A percentile compares a stretch with the other conserved stretches of the same genome.
Conservation (phyloP, 2,888 invertebrate species). For the Neoascia interrupta region DNA sequence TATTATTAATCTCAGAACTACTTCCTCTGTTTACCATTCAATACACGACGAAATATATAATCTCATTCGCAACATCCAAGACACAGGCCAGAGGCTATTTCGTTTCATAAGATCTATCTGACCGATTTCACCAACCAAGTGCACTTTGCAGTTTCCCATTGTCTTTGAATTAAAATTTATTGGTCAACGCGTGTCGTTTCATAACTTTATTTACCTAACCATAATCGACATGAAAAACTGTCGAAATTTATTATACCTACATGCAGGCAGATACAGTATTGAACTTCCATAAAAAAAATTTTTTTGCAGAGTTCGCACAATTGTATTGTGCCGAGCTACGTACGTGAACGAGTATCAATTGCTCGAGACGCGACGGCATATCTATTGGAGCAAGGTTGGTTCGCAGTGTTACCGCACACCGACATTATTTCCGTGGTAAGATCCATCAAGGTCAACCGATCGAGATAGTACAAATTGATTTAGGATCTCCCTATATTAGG, state of each 20-base stretch:
- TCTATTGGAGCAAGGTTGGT: conserved; percentile 17
- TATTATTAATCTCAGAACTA: no score
- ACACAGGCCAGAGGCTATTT: no score
- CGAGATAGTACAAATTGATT: conserved; percentile 61
- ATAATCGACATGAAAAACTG: conserved; percentile 10
- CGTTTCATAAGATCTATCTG: no score
- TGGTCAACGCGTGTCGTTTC: conserved; percentile 9
- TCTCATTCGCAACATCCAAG: no score
- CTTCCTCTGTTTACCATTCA: no score
- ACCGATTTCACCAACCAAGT: no score
- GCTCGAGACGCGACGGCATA: not conserved
- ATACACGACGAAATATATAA: no score
- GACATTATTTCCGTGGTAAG: conserved; percentile 12
- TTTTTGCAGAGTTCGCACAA: no score
- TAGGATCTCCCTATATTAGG: conserved; percentile 42
- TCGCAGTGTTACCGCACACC: conserved; percentile 33
- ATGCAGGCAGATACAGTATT: no score
- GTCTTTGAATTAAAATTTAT: not conserved
- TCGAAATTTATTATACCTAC: conserved; percentile 33
- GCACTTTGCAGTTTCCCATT: not conserved
- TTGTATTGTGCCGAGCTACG: no score
- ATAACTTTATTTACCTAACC: not conserved
- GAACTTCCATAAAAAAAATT: no score
- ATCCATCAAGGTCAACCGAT: conserved; percentile 51
- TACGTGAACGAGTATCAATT: no score